Conservation (phyloP, 2,888 invertebrate species). For the Pandemis cinnamomeana region DNA sequence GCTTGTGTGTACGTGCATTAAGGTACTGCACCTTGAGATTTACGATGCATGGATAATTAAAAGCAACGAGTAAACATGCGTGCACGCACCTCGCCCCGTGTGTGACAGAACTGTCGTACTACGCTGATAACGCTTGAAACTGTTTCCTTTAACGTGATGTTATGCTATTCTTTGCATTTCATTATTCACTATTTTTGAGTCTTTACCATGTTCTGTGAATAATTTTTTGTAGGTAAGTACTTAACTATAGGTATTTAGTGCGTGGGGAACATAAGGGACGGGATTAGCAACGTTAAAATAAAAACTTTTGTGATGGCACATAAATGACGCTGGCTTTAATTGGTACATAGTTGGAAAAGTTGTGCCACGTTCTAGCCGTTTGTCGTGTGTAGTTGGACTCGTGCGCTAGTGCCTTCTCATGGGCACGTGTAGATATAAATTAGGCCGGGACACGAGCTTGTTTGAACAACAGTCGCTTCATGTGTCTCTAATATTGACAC, state of each 20-base stretch:
- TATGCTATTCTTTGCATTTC: constrained; percentile 4
- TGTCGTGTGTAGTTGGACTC: constrained; percentile 13
- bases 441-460: constrained; percentile 68
- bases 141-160: constrained; percentile 54
- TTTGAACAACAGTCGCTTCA: constrained; percentile 68
- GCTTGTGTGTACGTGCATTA: constrained; percentile 53
- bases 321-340: too few species aligned
- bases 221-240: too few species aligned
- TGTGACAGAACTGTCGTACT: constrained; percentile 52
- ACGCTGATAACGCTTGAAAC: constrained; percentile 53
- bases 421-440: constrained; percentile 64
- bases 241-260: too few species aligned
- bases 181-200: background rate
- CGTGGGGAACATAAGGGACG: too few species aligned
- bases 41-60: constrained; percentile 57
- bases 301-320: background rate
- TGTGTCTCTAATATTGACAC: constrained; percentile 68
- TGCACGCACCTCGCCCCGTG: constrained; percentile 49
- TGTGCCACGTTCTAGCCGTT: background rate
- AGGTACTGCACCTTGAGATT: constrained; percentile 59
- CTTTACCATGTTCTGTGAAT: background rate
- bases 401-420: constrained; percentile 48
- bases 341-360: background rate
- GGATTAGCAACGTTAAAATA: background rate
- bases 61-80: constrained; percentile 60